Evolutionary conservation across 2,797 vertebrate species (phyloP).

Genomic region (Acipenser oxyrinchus): DNA sequence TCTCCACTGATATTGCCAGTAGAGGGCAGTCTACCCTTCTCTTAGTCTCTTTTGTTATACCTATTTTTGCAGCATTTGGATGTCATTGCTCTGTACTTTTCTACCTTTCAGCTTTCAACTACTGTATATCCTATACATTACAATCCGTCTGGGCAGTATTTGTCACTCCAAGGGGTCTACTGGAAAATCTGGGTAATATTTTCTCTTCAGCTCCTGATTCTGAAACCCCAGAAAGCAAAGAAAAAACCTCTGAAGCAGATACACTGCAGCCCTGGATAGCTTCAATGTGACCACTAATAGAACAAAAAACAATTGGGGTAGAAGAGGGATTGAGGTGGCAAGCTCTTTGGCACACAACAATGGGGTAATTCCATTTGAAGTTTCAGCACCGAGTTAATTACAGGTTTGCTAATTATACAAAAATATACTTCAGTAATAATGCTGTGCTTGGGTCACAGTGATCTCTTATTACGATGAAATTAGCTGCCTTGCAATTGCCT

Average conservation of each 20-base stretch:
- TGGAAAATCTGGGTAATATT: too few relatives aligned
- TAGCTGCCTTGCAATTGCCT: too few relatives aligned
- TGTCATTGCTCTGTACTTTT: neutral
- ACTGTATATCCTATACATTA: too few relatives aligned
- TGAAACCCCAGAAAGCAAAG: neutral
- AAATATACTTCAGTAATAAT: too few relatives aligned
- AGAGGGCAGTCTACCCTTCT: constrained; percentile 10
- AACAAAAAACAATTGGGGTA: neutral
- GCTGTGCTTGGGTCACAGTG: too few relatives aligned
- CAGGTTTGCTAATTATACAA: too few relatives aligned
- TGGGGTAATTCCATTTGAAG: neutral
- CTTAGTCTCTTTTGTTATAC: too few relatives aligned
- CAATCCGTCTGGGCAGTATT: too few relatives aligned
- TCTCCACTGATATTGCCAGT: constrained; percentile 1
- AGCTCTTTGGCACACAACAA: neutral
- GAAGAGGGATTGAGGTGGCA: neutral
- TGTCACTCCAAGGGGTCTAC: too few relatives aligned
- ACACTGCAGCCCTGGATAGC: constrained; percentile 6
- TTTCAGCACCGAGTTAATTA: too few relatives aligned
- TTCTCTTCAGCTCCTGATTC: neutral
- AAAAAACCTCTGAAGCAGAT: constrained; percentile 14
- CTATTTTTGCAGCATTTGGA: too few relatives aligned
- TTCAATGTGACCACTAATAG: neutral
- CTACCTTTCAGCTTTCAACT: neutral
- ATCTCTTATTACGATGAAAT: too few relatives aligned